Base-by-base conservation (phyloP, 92 coral and sea anemone genomes). In the Parazoanthus swiftii region DNA sequence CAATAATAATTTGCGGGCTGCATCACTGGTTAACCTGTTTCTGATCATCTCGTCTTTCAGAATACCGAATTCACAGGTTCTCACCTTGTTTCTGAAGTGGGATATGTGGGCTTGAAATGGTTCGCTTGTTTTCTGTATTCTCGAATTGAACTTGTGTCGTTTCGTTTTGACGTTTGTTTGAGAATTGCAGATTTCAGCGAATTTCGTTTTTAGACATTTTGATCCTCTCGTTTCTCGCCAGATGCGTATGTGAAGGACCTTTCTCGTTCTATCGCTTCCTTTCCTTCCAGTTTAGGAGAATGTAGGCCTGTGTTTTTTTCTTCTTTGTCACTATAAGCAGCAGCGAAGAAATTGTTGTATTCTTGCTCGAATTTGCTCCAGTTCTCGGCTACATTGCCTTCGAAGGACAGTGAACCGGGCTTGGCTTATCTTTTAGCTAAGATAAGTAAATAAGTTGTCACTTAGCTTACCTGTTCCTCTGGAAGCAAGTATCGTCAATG, bases 241-340 rank as follows among this genome's bases (percentile, higher is more conserved):
- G 58, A 51, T 51, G 58, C 58, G 58, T 51, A 8, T 51, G 58
- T 51, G 58, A 51, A 51, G 58, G 58, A 51, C 58, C 58, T 51
- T 51, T 51, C 16, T 13, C 58, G 58, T 51, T 51, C 58, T 51
- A 51, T 51, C 16, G 58, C 58, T 77, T 87, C 85, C 20, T 66
- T 76, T 58, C 85, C 85, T 44, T 78, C 89, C 33, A 88, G 71
- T 75, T 86, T n/a, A 80, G 58, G 23, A 70, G 65, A 38, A 88
- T 88, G 23, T 88, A 88, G 5, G 86, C 90, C 82, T 80, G 86
- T 8, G 90, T 88, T 78, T 88, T 88, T 88, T 77, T 88, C 77
- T 4, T 3, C 38, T 3, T 46, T 46, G 6, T 46, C 51, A 46
- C 51, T 46, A 46, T 46, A 9, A 0, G 51, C 51, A 6, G 88